Base-by-base conservation (phyloP, 2,113 vertebrate genomes). In the Chloroceryle aenea region DNA sequence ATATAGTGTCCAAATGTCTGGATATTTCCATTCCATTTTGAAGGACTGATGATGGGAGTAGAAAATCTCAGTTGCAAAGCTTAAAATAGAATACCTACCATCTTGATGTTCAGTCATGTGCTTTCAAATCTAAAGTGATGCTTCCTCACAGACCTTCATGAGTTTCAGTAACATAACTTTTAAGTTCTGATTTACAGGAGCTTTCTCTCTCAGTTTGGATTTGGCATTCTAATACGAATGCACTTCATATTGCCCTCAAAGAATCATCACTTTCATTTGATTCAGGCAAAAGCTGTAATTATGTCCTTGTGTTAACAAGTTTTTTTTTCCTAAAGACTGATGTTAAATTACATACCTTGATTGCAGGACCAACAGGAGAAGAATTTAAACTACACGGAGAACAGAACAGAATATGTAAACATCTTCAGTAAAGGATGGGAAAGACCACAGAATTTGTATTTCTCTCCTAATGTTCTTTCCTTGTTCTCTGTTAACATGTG, bases 41-140 rank as follows among this genome's bases (percentile, higher is more conserved):
- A 87, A 85, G 61, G 82, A 42, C 0, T 72, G 10, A 72, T 25
- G 34, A 74, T 18, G 10, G 10, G 6, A 81, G 42, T 7, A n/a
- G 12, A 92, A 89, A 84, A 59, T 25, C 27, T 55, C 26, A 38
- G 3, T 8, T 63, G 62, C 5, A 68, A 82, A 68, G 61, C 13
- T 62, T 45, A 48, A 74, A 81, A 67, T 0, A 63, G 32, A 80
- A 62, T 32, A 23, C n/a, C 42, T 71, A 52, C 19, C 12, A 42
- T 32, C 42, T n/a, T 72, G 19, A 50, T 34, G 7, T 30, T 62
- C 18, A 40, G 6, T 34, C 0, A 0, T 7, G 2, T 9, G 8
- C 22, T 30, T 58, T 62, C 47, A 76, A 62, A 87, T 71, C 53
- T 36, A 53, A 67, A 48, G 13, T 9, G 7, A 81, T 30, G 21